Conservation (phyloP, 2,113 vertebrate genomes). For the Mugil cephalus region DNA sequence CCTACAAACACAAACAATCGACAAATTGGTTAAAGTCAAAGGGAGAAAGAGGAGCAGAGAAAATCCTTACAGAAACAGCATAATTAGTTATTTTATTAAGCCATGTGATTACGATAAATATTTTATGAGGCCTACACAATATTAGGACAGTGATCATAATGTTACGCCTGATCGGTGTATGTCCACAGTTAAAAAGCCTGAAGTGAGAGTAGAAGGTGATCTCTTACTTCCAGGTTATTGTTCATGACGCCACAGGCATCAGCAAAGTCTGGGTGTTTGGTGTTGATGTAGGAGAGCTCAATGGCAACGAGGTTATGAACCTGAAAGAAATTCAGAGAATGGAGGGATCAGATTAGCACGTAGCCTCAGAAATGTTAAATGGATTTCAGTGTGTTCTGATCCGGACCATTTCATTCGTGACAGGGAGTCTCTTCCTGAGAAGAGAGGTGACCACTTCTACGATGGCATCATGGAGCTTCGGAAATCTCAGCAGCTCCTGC, state of each 20-base stretch:
- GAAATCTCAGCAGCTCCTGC: conserved; percentile 96
- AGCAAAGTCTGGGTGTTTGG: conserved; percentile 98
- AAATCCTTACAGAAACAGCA: neutral
- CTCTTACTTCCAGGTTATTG: conserved; percentile 95
- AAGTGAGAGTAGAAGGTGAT: neutral
- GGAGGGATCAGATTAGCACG: neutral
- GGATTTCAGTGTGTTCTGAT: neutral
- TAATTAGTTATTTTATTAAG: neutral
- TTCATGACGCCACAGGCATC: conserved; percentile 98
- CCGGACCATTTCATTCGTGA: conserved; percentile 98
- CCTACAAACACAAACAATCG: conserved; percentile 79
- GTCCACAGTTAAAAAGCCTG: no score
- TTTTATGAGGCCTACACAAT: no score
- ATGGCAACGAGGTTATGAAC: conserved; percentile 99
- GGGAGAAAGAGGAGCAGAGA: neutral
- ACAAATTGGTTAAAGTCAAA: no score
- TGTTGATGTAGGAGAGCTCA: conserved; percentile 98
- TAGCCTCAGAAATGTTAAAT: neutral
- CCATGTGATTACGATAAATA: neutral
- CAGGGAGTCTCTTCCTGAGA: conserved; percentile 92
- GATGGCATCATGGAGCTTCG: conserved; percentile 97
- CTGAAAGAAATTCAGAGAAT: conserved; percentile 72
- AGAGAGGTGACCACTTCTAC: conserved; percentile 99
- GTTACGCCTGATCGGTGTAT: no score
- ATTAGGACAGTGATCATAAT: no score